Percentiles rank a stretch among this genome's conserved stretches.
These are phyloP conservation scores for Watsonalla binaria DNA, from an alignment of 2,888 invertebrate genomes.

Conservation along the genomic window DNA sequence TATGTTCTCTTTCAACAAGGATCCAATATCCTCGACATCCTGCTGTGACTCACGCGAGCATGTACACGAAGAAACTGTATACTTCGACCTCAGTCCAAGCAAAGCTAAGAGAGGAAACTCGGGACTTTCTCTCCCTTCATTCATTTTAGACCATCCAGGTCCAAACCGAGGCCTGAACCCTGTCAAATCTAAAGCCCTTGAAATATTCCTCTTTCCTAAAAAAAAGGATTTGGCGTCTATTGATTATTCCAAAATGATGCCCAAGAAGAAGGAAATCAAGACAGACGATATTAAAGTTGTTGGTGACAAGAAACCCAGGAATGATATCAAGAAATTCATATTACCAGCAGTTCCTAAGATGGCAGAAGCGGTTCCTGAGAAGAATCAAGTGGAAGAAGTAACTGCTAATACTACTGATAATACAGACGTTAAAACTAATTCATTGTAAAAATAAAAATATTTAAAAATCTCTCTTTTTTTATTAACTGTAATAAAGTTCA, in stretches of 20 bases:
- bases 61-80: constrained; percentile 46
- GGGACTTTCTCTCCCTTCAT: constrained; percentile 25
- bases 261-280: constrained; percentile 27
- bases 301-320: constrained; percentile 45
- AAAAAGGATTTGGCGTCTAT: constrained; percentile 32
- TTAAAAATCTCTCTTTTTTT: too few species aligned
- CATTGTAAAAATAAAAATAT: constrained; percentile 16
- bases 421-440: constrained; percentile 18
- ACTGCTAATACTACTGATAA: not conserved
- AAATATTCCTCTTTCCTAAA: constrained; percentile 58
- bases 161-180: constrained; percentile 26
- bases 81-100: constrained; percentile 47
- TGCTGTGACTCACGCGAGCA: constrained; percentile 65
- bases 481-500: too few species aligned
- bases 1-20: constrained; percentile 43
- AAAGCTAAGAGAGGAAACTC: constrained; percentile 8
- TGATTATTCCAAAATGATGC: constrained; percentile 17
- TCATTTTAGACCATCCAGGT: constrained; percentile 32
- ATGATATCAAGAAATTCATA: constrained; percentile 32
- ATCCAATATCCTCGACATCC: constrained; percentile 36
- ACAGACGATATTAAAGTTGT: constrained; percentile 45
- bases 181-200: constrained; percentile 46
- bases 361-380: constrained; percentile 43
- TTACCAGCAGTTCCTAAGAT: constrained; percentile 30
- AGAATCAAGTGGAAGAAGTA: constrained; percentile 23